Evolutionary conservation across 1,140 invertebrate genomes (phyloP).

Genomic region (Lepidurus couesii): DNA sequence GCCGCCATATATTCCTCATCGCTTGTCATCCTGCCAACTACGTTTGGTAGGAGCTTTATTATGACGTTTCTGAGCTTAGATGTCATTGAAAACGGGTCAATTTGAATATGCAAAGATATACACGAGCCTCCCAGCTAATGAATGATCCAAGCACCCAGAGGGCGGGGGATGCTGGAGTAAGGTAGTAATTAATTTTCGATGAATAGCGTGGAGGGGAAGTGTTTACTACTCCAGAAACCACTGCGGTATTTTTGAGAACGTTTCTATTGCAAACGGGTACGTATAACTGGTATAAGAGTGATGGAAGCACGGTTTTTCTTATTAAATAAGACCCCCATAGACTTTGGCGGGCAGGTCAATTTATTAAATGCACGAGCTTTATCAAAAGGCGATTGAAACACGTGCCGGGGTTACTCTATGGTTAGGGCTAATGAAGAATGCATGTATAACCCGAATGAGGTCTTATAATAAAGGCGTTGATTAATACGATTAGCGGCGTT

Average conservation of each 20-base stretch:
- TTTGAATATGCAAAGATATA: not conserved
- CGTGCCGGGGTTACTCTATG: no score
- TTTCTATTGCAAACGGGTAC: no score
- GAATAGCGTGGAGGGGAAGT: not conserved
- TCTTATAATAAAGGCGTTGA: not conserved
- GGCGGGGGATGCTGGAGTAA: not conserved
- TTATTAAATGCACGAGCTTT: no score
- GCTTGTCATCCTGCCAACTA: not conserved
- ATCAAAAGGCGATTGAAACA: no score
- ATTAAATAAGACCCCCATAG: no score
- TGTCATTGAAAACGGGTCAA: not conserved
- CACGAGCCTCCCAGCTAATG: not conserved
- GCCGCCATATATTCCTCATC: not conserved
- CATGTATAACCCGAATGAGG: no score
- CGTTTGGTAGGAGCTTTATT: slow-evolving; percentile 2
- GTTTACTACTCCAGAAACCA: not conserved
- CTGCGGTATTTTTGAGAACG: not conserved
- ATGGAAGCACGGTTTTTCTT: no score
- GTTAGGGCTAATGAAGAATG: no score
- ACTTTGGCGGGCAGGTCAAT: no score
- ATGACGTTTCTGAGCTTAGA: not conserved
- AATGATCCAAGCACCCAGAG: not conserved
- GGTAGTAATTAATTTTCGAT: not conserved
- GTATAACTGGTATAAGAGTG: no score
- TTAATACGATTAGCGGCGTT: not conserved